These are phyloP conservation scores for Lasaia peninsularis DNA, from an alignment of 1,140 invertebrate genomes.

Conservation along the genomic window DNA sequence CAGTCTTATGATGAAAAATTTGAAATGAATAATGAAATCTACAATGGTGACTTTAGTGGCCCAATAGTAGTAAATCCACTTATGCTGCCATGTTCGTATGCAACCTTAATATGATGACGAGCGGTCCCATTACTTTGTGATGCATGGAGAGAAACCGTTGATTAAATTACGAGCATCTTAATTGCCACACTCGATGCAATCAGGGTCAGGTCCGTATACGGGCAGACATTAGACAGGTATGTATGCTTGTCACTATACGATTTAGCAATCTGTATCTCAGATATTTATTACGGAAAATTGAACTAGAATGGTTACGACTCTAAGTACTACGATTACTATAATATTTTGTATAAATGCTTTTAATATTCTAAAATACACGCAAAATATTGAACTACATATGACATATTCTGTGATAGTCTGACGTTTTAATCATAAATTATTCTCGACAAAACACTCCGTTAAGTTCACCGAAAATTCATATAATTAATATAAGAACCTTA, in stretches of 20 bases:
- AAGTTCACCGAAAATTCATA: too few relatives aligned
- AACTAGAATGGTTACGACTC: too few relatives aligned
- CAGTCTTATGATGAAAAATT: background rate
- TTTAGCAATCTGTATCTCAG: background rate
- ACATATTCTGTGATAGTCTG: too few relatives aligned
- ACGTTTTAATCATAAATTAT: too few relatives aligned
- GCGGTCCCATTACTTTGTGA: slow-evolving; percentile 2
- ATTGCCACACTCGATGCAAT: slow-evolving; percentile 1
- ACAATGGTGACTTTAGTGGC: background rate
- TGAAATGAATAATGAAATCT: background rate
- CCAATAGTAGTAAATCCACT: slow-evolving; percentile 1
- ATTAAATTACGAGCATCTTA: slow-evolving; percentile 6
- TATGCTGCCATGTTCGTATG: slow-evolving; percentile 3
- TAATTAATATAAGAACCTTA: too few relatives aligned
- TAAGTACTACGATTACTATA: too few relatives aligned
- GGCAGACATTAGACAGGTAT: background rate
- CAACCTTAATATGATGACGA: slow-evolving; percentile 8
- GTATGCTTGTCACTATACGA: background rate
- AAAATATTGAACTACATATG: too few relatives aligned
- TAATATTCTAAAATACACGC: too few relatives aligned
- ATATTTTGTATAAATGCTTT: too few relatives aligned
- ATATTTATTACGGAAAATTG: too few relatives aligned
- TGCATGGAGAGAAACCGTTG: slow-evolving; percentile 1
- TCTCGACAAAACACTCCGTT: too few relatives aligned
- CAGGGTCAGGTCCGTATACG: background rate